Percentiles rank a stretch among this genome's conserved stretches.
Conservation (phyloP, 2,113 vertebrate species). For the Megaptera novaeangliae region DNA sequence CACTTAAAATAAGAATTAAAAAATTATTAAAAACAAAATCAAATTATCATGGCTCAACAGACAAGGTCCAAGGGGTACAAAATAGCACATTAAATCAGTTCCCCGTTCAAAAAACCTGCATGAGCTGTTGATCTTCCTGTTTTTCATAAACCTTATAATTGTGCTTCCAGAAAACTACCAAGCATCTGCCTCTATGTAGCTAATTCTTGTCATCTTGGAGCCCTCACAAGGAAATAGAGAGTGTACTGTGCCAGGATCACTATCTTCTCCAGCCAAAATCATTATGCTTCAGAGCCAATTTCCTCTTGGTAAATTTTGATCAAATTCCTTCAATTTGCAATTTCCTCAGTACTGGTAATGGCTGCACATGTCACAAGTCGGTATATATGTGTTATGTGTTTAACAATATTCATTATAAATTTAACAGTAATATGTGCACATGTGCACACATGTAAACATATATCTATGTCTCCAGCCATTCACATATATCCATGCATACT, state of each 20-base stretch:
- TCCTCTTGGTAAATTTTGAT: constrained; percentile 52
- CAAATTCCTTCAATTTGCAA: constrained; percentile 60
- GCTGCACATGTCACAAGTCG: constrained; percentile 49
- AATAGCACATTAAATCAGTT: constrained; percentile 65
- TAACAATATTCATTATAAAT: constrained; percentile 52
- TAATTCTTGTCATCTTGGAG: constrained; percentile 70
- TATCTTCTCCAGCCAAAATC: constrained; percentile 67
- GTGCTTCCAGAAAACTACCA: constrained; percentile 74
- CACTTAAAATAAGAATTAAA: neutral
- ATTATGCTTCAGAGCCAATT: constrained; percentile 60
- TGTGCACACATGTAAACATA: constrained; percentile 16
- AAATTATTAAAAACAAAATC: constrained; percentile 46
- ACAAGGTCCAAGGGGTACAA: constrained; percentile 30
- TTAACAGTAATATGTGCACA: constrained; percentile 3
- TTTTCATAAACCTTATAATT: constrained; percentile 68
- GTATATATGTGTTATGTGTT: constrained; percentile 20
- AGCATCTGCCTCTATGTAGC: constrained; percentile 69
- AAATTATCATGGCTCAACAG: constrained; percentile 55
- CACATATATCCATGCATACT: neutral
- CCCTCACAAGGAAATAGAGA: constrained; percentile 61
- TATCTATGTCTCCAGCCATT: neutral
- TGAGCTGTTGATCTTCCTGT: constrained; percentile 68
- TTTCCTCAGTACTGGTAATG: constrained; percentile 46
- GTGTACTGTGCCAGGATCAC: constrained; percentile 60
- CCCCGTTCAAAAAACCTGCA: constrained; percentile 42